Conservation (phyloP, 1,140 invertebrate genomes). For the Drosophila bocqueti region DNA sequence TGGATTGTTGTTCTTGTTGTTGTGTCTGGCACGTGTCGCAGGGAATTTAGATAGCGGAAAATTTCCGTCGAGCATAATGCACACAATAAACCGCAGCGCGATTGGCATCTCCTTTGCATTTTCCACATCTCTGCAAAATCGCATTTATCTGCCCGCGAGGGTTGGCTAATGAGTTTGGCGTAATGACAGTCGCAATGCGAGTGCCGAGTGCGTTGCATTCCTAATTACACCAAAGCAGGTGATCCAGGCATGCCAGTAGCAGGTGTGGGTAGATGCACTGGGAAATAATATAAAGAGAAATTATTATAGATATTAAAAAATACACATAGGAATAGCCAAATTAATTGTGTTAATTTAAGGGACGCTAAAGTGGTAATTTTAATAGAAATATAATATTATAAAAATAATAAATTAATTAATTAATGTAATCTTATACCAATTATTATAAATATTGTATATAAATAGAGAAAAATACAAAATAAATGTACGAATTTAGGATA, state of each 20-base stretch:
- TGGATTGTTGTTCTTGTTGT: constrained; percentile 50
- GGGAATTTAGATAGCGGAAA: constrained; percentile 60
- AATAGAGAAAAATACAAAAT: too few relatives aligned
- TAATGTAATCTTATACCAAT: too few relatives aligned
- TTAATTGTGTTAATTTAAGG: background rate
- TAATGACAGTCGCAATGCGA: background rate
- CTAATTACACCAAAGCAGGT: constrained; percentile 11
- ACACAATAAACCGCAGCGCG: constrained; percentile 64
- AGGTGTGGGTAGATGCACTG: background rate
- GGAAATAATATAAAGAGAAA: background rate
- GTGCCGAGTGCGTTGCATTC: constrained; percentile 20
- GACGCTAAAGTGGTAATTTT: background rate
- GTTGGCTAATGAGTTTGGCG: constrained; percentile 25
- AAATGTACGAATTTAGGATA: too few relatives aligned
- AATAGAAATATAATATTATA: background rate
- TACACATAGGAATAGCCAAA: background rate
- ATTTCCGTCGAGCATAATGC: constrained; percentile 25
- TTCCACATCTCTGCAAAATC: constrained; percentile 5
- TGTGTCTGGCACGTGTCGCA: constrained; percentile 77
- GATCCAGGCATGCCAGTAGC: background rate
- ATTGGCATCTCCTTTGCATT: constrained; percentile 29
- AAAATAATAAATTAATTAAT: too few relatives aligned
- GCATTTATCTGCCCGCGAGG: constrained; percentile 32
- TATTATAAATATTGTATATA: too few relatives aligned
- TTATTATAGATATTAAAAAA: background rate